Evolutionary conservation across 2,888 invertebrate genomes (phyloP).

Genomic region (Andrena hattorfiana): DNA sequence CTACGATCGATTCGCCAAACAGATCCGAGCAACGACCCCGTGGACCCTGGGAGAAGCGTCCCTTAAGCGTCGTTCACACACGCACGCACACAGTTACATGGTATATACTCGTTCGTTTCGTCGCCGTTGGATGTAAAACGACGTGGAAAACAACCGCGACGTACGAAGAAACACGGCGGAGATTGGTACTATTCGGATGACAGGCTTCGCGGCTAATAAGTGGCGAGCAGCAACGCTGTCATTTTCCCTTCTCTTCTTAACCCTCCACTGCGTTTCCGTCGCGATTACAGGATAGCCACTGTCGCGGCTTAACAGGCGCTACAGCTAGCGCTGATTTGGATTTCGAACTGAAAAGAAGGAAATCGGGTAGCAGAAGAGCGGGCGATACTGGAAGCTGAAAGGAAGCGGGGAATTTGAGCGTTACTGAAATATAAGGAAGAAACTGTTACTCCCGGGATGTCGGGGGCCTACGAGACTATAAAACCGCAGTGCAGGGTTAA

Average conservation of each 20-base stretch:
- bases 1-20: conserved; percentile 41
- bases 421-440: too few species aligned
- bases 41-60: conserved; percentile 21
- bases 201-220: neutral
- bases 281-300: neutral
- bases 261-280: conserved; percentile 20
- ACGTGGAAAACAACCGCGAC: conserved; percentile 48
- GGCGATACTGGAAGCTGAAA: too few species aligned
- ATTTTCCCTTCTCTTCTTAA: conserved; percentile 1
- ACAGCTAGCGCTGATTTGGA: neutral
- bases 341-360: neutral
- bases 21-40: conserved; percentile 36
- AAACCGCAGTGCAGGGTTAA: conserved; percentile 8
- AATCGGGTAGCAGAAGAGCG: too few species aligned
- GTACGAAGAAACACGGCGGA: conserved; percentile 41
- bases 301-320: neutral
- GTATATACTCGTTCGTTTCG: conserved; percentile 32
- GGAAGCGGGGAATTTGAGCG: too few species aligned
- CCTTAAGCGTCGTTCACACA: conserved; percentile 43
- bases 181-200: conserved; percentile 46
- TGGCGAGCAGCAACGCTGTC: neutral
- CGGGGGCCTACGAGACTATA: too few species aligned
- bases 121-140: conserved; percentile 44
- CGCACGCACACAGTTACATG: conserved; percentile 34
- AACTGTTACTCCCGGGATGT: too few species aligned